phyloP scores from a whole-genome alignment of 2,888 invertebrate species.

The Mimumesa dahlbomi region DNA sequence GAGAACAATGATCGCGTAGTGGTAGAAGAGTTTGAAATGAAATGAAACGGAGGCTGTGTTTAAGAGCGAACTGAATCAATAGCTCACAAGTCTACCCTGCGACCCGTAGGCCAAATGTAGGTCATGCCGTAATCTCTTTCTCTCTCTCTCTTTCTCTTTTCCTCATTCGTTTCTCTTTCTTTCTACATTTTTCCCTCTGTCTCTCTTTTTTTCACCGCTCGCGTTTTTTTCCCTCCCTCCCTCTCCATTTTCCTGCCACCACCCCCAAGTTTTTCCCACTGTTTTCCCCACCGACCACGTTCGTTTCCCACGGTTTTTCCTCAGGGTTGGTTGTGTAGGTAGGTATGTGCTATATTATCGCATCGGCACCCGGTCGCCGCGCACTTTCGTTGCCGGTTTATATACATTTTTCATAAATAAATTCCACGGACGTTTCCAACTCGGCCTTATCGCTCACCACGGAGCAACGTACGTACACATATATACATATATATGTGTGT shows the following conservation, averaged over 20 bases:
- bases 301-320: conserved; percentile 23
- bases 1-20: conserved; percentile 37
- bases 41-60: conserved; percentile 77
- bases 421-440: conserved; percentile 57
- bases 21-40: conserved; percentile 68
- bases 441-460: conserved; percentile 16
- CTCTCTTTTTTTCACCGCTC: conserved; percentile 31
- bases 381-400: conserved; percentile 46
- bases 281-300: conserved; percentile 29
- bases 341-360: conserved; percentile 39
- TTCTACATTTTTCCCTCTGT: conserved; percentile 24
- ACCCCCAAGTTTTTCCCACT: conserved; percentile 16
- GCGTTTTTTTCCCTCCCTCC: conserved; percentile 13
- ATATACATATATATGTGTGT: no score
- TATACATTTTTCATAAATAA: conserved; percentile 72
- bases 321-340: no score
- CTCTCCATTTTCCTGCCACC: background rate
- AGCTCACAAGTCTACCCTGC: conserved; percentile 69
- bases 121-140: conserved; percentile 69
- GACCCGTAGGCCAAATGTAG: conserved; percentile 72
- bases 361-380: conserved; percentile 35
- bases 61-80: conserved; percentile 77
- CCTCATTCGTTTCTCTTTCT: conserved; percentile 31
- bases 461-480: no score
- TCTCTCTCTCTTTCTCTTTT: conserved; percentile 46